phyloP scores from a whole-genome alignment of 2,888 invertebrate genomes.

The Tuberolachnus salignus region DNA sequence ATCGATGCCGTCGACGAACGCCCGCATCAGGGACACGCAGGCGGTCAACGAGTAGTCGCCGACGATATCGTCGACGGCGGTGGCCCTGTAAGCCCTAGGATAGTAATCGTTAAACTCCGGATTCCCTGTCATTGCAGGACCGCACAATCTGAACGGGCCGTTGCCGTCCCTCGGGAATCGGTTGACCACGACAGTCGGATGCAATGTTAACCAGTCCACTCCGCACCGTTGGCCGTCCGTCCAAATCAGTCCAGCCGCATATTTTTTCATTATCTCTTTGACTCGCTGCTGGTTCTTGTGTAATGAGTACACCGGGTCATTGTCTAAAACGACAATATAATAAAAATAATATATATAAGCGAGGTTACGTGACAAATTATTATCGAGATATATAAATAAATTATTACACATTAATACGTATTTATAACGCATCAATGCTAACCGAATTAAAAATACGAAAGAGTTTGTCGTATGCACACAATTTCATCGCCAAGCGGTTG shows the following conservation, averaged over 20 bases:
- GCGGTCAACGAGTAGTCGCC: constrained; percentile 90
- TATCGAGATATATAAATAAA: no score
- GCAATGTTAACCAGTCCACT: constrained; percentile 1
- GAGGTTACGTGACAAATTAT: no score
- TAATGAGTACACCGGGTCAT: not conserved
- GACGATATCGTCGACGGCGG: constrained; percentile 69
- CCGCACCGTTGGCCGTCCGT: not conserved
- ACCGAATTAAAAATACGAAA: no score
- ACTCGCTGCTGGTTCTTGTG: not conserved
- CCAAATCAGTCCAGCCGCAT: constrained; percentile 25
- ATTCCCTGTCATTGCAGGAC: not conserved
- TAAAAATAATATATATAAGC: no score
- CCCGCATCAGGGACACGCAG: constrained; percentile 82
- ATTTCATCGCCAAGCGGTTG: no score
- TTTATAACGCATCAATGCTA: no score
- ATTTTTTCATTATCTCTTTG: not conserved
- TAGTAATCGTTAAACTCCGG: not conserved
- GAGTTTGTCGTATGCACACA: no score
- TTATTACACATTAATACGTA: no score
- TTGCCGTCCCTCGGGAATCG: constrained; percentile 9
- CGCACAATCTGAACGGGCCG: not conserved
- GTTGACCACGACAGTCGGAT: constrained; percentile 6
- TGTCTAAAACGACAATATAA: no score
- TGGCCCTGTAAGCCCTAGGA: constrained; percentile 2
- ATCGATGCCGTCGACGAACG: constrained; percentile 67